These are phyloP conservation scores for Brenthis ino DNA, from an alignment of 2,888 invertebrate species.

Conservation along the genomic window DNA sequence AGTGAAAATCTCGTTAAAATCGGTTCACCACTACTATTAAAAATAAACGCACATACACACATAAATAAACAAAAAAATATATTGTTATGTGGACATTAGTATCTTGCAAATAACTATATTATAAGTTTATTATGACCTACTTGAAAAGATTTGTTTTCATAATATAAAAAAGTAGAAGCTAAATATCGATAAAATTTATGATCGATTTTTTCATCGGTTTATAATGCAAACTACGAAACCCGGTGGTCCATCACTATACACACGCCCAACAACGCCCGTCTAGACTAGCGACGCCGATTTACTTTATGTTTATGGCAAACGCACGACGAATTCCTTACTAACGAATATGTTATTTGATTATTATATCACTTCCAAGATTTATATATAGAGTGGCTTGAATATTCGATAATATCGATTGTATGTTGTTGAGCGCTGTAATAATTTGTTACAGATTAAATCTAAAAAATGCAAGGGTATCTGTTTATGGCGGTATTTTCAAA, in stretches of 20 bases:
- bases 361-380: slow-evolving; percentile 23
- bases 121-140: too few species aligned
- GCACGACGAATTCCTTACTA: slow-evolving; percentile 32
- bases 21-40: too few species aligned
- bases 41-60: too few species aligned
- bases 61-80: too few species aligned
- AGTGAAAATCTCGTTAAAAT: too few species aligned
- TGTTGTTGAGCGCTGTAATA: neutral
- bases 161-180: neutral
- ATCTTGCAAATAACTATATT: too few species aligned
- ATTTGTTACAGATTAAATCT: too few species aligned
- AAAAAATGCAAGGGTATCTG: too few species aligned
- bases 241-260: slow-evolving; percentile 56
- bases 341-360: slow-evolving; percentile 24
- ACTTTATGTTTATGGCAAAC: slow-evolving; percentile 35
- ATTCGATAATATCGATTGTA: neutral
- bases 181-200: neutral
- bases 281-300: slow-evolving; percentile 40
- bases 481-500: neutral
- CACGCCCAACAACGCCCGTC: slow-evolving; percentile 36
- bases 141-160: too few species aligned
- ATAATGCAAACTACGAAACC: slow-evolving; percentile 25
- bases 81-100: too few species aligned
- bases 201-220: neutral
- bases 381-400: slow-evolving; percentile 16